Evolutionary conservation across 2,888 invertebrate species (phyloP).

Genomic region (Salpingus planirostris): DNA sequence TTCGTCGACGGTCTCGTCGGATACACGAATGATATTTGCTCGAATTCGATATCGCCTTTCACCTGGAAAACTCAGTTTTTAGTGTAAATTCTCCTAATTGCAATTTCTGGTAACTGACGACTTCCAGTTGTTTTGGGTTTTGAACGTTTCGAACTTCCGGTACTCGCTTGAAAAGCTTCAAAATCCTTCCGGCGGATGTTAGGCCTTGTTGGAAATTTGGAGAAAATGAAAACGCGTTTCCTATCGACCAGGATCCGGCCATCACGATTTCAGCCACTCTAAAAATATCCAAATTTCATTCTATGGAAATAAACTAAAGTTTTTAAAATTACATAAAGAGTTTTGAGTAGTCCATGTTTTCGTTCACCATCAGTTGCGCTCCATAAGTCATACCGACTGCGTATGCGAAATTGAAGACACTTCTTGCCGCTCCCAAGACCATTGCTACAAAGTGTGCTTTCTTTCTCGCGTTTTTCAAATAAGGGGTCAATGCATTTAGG

Average conservation of each 20-base stretch:
- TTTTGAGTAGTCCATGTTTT: no score
- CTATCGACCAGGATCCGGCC: constrained; percentile 63
- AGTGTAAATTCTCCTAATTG: no score
- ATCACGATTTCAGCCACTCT: constrained; percentile 66
- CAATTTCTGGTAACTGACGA: no score
- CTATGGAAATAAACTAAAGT: no score
- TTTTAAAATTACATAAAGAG: no score
- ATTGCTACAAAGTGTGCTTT: constrained; percentile 57
- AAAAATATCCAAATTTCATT: no score
- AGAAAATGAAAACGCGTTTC: constrained; percentile 59
- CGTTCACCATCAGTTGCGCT: constrained; percentile 54
- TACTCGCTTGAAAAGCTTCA: constrained; percentile 51
- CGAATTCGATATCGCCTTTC: constrained; percentile 63
- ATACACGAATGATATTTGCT: constrained; percentile 63
- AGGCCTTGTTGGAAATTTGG: constrained; percentile 76
- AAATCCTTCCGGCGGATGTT: constrained; percentile 60
- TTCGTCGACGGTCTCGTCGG: constrained; percentile 63
- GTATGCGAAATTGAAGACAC: constrained; percentile 59
- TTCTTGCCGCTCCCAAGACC: constrained; percentile 60
- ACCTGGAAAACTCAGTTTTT: no score
- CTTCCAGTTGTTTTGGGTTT: constrained; percentile 9
- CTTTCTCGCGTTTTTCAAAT: constrained; percentile 48
- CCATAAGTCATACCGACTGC: constrained; percentile 65
- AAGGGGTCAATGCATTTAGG: constrained; percentile 49
- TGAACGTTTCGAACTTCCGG: constrained; percentile 47